Conservation (phyloP, 2,888 invertebrate genomes). For the Harpagoxenus sublaevis region DNA sequence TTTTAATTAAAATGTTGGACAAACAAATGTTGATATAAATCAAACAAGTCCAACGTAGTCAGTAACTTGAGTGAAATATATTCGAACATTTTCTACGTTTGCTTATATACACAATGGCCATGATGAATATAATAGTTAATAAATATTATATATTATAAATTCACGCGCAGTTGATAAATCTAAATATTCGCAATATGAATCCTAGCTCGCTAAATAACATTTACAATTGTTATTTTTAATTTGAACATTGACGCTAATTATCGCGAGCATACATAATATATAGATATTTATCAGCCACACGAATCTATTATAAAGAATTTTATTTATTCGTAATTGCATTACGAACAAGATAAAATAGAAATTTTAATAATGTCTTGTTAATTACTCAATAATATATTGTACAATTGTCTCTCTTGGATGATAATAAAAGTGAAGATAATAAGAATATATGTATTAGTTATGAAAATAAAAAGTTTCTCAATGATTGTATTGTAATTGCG, state of each 20-base stretch:
- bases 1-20: slow-evolving; percentile 48
- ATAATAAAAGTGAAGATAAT: not conserved
- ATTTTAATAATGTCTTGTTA: not conserved
- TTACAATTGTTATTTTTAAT: slow-evolving; percentile 7
- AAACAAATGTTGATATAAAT: slow-evolving; percentile 45
- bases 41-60: slow-evolving; percentile 21
- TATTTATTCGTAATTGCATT: no score
- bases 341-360: not conserved
- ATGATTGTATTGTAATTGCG: not conserved
- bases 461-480: not conserved
- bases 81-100: slow-evolving; percentile 14
- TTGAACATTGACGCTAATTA: not conserved
- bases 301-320: not conserved
- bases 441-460: not conserved
- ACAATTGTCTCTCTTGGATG: not conserved
- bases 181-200: not conserved
- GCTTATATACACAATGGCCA: not conserved
- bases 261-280: not conserved
- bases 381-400: not conserved
- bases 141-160: slow-evolving; percentile 18
- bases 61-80: slow-evolving; percentile 17
- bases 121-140: slow-evolving; percentile 17
- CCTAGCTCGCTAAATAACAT: not conserved
- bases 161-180: not conserved
- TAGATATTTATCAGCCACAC: not conserved